Conservation (phyloP, 2,888 invertebrate genomes). For the Vesta saturnalis region DNA sequence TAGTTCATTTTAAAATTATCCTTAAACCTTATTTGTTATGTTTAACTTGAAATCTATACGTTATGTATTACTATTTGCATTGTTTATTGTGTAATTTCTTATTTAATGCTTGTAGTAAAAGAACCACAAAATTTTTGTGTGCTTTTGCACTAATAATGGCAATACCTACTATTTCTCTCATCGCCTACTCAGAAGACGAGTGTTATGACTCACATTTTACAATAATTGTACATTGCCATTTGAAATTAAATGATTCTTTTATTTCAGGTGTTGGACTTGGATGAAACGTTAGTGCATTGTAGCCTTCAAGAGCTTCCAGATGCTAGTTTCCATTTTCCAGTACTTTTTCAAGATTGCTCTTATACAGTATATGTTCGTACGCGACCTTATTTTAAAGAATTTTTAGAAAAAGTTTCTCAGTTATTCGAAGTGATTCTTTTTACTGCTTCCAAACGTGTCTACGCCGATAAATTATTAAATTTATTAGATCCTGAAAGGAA, state of each 20-base stretch:
- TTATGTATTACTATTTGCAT: too few species aligned
- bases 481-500: slow-evolving; percentile 88
- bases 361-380: slow-evolving; percentile 89
- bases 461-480: slow-evolving; percentile 93
- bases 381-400: slow-evolving; percentile 90
- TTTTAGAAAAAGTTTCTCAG: slow-evolving; percentile 85
- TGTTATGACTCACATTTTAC: too few species aligned
- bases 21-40: too few species aligned
- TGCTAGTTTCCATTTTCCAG: slow-evolving; percentile 93
- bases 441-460: slow-evolving; percentile 95
- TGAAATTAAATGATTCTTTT: slow-evolving; percentile 13
- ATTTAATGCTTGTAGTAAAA: too few species aligned
- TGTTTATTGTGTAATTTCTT: too few species aligned
- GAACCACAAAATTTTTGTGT: too few species aligned
- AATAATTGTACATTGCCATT: background rate
- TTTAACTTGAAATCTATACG: too few species aligned
- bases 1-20: too few species aligned
- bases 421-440: slow-evolving; percentile 94
- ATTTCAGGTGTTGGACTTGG: slow-evolving; percentile 71
- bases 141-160: too few species aligned
- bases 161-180: too few species aligned
- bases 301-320: slow-evolving; percentile 91
- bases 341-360: slow-evolving; percentile 89
- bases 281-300: slow-evolving; percentile 96
- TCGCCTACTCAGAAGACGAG: too few species aligned